Conservation (phyloP, 2,797 vertebrate species). For the Sparus aurata region DNA sequence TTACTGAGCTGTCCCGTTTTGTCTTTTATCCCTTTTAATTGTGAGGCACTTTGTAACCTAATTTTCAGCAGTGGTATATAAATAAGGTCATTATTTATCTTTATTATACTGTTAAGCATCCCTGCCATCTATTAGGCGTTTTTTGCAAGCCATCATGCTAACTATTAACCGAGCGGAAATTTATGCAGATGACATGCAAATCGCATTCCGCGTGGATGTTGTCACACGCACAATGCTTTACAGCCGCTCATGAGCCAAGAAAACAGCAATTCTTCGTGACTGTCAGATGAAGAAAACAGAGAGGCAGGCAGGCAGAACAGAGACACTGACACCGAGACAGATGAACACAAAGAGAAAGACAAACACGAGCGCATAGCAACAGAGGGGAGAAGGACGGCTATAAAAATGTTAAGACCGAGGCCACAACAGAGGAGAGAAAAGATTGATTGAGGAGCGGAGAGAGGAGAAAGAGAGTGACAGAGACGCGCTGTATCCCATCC, state of each 20-base stretch:
- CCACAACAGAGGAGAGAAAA: conserved; percentile 20
- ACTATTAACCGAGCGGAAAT: conserved; percentile 49
- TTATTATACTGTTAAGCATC: conserved; percentile 38
- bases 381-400: conserved; percentile 32
- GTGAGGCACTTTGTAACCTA: conserved; percentile 38
- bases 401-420: conserved; percentile 53
- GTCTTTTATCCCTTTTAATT: conserved; percentile 58
- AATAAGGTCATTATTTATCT: conserved; percentile 68
- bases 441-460: conserved; percentile 64
- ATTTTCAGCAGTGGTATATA: conserved; percentile 45
- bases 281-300: conserved; percentile 64
- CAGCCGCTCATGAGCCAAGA: conserved; percentile 56
- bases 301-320: conserved; percentile 65
- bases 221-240: conserved; percentile 56
- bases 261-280: conserved; percentile 62
- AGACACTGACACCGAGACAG: conserved; percentile 62
- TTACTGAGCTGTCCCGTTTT: conserved; percentile 55
- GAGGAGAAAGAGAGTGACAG: conserved; percentile 63
- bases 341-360: conserved; percentile 61
- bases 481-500: conserved; percentile 57
- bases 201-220: conserved; percentile 41
- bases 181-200: conserved; percentile 73
- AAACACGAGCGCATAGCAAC: conserved; percentile 44
- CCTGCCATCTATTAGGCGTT: conserved; percentile 43
- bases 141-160: conserved; percentile 51